Conservation (phyloP, 2,113 vertebrate species). For the Mesitornis unicolor region DNA sequence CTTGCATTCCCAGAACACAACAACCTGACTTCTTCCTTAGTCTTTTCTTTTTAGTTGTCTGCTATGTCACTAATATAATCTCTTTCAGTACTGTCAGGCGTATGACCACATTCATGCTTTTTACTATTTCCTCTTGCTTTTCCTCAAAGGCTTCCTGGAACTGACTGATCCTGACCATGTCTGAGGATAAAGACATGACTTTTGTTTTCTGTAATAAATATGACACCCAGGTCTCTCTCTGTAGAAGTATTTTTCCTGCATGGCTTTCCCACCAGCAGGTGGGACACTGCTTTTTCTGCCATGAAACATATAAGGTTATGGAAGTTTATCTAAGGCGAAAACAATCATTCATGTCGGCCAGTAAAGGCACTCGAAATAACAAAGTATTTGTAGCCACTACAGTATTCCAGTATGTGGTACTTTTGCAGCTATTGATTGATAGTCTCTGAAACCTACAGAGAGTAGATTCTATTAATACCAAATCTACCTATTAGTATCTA, state of each 20-base stretch:
- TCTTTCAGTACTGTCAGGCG: not conserved
- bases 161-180: not conserved
- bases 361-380: not conserved
- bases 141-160: not conserved
- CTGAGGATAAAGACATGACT: not conserved
- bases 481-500: constrained; percentile 7
- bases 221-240: not conserved
- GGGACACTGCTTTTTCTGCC: not conserved
- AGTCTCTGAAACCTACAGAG: not conserved
- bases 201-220: not conserved
- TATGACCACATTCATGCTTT: not conserved
- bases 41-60: not conserved
- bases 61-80: not conserved
- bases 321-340: constrained; percentile 9
- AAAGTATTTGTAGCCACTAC: not conserved
- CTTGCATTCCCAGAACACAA: not conserved
- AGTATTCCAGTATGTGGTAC: not conserved
- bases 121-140: not conserved
- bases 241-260: not conserved
- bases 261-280: not conserved
- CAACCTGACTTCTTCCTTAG: not conserved
- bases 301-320: not conserved
- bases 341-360: not conserved
- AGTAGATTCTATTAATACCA: constrained; percentile 32
- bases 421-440: constrained; percentile 33